These are phyloP conservation scores for Pseudocheirus occidentalis DNA, from an alignment of 2,797 vertebrate genomes.

Conservation along the genomic window DNA sequence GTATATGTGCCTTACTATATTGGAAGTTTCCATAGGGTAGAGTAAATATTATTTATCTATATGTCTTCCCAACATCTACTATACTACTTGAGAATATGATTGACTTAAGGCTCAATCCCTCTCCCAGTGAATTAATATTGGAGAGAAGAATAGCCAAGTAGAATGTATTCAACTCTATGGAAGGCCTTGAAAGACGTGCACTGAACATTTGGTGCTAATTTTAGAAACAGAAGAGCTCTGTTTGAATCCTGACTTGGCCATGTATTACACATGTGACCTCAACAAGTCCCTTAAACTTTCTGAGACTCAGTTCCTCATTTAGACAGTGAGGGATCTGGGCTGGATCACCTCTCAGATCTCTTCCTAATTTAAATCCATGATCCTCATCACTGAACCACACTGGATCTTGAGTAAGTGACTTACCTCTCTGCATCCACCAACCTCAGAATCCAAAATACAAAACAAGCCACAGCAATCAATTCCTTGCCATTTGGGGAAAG, in stretches of 20 bases:
- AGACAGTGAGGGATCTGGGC: background rate
- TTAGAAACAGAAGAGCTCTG: background rate
- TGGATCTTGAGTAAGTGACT: background rate
- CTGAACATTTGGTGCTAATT: background rate
- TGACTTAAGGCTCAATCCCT: background rate
- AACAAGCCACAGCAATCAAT: background rate
- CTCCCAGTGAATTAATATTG: background rate
- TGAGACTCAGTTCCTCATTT: background rate
- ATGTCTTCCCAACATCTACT: background rate
- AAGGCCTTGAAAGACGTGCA: background rate
- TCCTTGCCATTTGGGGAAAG: conserved; percentile 20
- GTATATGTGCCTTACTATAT: background rate
- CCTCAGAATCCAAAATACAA: background rate
- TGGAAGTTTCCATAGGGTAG: background rate
- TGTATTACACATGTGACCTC: background rate
- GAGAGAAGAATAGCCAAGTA: background rate
- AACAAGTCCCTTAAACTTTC: background rate
- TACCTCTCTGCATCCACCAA: background rate
- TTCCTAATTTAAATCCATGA: background rate
- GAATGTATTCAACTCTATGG: background rate
- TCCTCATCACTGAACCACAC: background rate
- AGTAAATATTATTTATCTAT: background rate
- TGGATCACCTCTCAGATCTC: background rate
- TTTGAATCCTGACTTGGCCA: background rate
- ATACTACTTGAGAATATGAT: background rate